Conservation (phyloP, 2,113 vertebrate genomes). For the Pterophyllum scalare region DNA sequence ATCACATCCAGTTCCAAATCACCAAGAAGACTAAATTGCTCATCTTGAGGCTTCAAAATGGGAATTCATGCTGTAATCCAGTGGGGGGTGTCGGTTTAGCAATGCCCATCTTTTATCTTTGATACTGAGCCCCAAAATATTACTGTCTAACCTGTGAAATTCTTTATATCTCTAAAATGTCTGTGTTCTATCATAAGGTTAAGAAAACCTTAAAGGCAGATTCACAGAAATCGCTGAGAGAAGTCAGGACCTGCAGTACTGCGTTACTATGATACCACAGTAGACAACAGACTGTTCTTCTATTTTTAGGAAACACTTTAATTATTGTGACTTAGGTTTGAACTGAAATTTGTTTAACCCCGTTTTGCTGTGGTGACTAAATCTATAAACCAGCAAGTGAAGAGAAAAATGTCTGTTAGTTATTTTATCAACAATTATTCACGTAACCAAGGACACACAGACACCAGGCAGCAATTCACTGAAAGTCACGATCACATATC, state of each 20-base stretch:
- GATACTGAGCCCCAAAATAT: not conserved
- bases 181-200: not conserved
- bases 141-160: not conserved
- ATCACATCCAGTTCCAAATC: not conserved
- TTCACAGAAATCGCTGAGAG: not conserved
- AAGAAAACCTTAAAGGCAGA: not conserved
- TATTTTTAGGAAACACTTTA: not conserved
- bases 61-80: not conserved
- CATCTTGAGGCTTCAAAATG: not conserved
- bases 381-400: not conserved
- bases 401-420: not conserved
- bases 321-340: not conserved
- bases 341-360: not conserved
- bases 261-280: not conserved
- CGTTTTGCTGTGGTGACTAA: not conserved
- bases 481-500: conserved; percentile 27
- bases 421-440: conserved; percentile 1
- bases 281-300: not conserved
- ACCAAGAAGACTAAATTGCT: not conserved
- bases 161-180: not conserved
- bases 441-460: not conserved
- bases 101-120: not conserved
- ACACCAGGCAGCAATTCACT: conserved; percentile 12
- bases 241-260: not conserved
- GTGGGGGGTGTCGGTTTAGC: not conserved